phyloP scores from a whole-genome alignment of 2,797 vertebrate species.

The Dendrocincla tyrannina region DNA sequence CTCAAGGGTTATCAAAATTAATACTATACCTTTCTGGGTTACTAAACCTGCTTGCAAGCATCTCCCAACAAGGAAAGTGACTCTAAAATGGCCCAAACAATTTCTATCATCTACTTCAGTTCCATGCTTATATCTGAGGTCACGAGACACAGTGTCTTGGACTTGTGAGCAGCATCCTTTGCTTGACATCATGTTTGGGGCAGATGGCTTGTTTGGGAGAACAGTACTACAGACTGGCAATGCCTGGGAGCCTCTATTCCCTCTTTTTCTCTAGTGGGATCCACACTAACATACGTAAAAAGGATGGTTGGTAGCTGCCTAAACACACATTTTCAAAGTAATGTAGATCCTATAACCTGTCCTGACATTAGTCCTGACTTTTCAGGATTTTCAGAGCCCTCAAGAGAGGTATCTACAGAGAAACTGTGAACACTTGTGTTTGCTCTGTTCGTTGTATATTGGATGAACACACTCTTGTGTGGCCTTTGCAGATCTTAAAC shows the following conservation, averaged over 20 bases:
- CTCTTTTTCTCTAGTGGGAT: not conserved
- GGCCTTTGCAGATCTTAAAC: slow-evolving; percentile 1
- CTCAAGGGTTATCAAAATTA: not conserved
- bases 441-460: not conserved
- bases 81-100: not conserved
- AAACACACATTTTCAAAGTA: not conserved
- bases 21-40: not conserved
- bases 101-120: not conserved
- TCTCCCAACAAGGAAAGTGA: not conserved
- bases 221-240: not conserved
- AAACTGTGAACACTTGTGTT: not conserved
- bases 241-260: not conserved
- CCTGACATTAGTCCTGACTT: not conserved
- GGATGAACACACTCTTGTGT: not conserved
- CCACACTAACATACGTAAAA: not conserved
- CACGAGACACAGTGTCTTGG: not conserved
- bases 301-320: not conserved
- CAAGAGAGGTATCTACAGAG: not conserved
- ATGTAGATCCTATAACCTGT: not conserved
- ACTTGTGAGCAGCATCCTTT: not conserved
- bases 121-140: not conserved
- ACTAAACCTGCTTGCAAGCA: not conserved
- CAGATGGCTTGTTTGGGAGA: not conserved
- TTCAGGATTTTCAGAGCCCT: not conserved
- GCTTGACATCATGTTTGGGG: not conserved